Conservation (phyloP, 2,797 vertebrate genomes). For the Hirundo rustica region DNA sequence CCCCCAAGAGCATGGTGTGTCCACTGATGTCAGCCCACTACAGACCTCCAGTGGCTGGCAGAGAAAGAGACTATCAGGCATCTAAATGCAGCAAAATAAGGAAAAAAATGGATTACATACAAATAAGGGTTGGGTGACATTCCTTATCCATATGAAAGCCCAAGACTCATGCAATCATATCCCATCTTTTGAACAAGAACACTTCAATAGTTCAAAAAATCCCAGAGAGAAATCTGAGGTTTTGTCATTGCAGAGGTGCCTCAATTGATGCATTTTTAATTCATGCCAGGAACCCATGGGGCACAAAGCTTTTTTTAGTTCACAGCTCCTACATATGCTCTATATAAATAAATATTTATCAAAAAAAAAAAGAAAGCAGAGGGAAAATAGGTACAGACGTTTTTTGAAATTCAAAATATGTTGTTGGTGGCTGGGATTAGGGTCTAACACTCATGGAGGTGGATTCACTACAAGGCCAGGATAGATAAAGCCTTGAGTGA, state of each 20-base stretch:
- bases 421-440: not conserved
- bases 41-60: not conserved
- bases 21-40: not conserved
- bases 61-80: not conserved
- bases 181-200: not conserved
- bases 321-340: not conserved
- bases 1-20: accelerated
- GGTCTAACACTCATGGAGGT: not conserved
- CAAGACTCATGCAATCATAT: accelerated
- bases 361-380: not conserved
- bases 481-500: not conserved
- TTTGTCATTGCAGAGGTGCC: not conserved
- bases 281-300: accelerated
- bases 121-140: not conserved
- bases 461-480: not conserved
- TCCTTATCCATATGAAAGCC: accelerated
- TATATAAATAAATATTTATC: not conserved
- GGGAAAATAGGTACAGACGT: not conserved
- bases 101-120: not conserved
- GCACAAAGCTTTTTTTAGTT: not conserved
- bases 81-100: not conserved
- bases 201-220: not conserved
- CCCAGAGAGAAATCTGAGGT: not conserved
- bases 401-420: not conserved
- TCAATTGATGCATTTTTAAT: not conserved